A percentile compares a stretch with the other conserved stretches of the same genome.
Conservation (phyloP, 1,140 invertebrate genomes). For the Aethina tumida region DNA sequence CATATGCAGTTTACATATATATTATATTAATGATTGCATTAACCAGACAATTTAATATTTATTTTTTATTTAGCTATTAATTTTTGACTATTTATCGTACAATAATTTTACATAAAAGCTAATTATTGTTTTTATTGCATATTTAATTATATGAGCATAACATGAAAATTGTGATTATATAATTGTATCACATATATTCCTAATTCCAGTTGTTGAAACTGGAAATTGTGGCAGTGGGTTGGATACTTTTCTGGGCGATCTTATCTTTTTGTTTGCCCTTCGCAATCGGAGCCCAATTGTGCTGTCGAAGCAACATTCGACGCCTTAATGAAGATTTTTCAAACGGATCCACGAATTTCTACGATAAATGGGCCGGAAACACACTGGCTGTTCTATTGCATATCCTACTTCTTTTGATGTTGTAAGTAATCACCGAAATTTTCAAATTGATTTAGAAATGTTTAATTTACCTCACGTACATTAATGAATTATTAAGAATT, state of each 20-base stretch:
- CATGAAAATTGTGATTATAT: no score
- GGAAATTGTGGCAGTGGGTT: constrained; percentile 15
- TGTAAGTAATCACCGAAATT: constrained; percentile 39
- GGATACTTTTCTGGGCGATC: constrained; percentile 22
- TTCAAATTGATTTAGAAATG: no score
- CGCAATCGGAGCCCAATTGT: constrained; percentile 11
- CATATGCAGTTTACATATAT: no score
- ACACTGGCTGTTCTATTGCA: constrained; percentile 33
- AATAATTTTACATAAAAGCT: no score
- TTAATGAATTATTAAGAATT: no score
- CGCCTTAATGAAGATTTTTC: constrained; percentile 18
- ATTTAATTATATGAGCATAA: no score
- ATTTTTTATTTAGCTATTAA: no score
- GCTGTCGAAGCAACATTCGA: constrained; percentile 11
- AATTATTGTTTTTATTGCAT: no score
- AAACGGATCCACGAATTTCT: constrained; percentile 29
- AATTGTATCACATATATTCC: neutral
- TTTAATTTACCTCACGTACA: no score
- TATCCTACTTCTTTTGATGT: constrained; percentile 36
- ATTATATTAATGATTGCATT: no score
- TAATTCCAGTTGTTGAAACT: constrained; percentile 20
- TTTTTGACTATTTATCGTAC: no score
- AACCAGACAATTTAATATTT: no score
- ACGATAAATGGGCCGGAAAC: constrained; percentile 31
- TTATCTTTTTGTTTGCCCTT: constrained; percentile 18